A percentile compares a stretch with the other conserved stretches of the same genome.
These are phyloP conservation scores for Scolopax bukidnonensis DNA, from an alignment of 2,797 vertebrate species.

Conservation along the genomic window DNA sequence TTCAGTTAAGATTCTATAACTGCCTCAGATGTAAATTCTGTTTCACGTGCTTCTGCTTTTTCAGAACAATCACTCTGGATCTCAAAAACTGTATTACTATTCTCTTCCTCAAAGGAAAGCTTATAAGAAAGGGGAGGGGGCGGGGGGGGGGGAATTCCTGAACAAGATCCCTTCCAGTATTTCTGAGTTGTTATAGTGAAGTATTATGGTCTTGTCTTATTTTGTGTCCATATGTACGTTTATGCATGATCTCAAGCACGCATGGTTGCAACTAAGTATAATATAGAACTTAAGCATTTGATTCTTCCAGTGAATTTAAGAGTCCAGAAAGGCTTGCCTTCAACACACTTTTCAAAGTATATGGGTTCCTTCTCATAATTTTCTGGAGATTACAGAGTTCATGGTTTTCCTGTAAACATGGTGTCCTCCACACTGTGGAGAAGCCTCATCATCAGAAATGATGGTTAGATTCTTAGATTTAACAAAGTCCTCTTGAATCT, in stretches of 20 bases:
- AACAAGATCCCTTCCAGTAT: background rate
- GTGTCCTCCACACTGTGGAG: background rate
- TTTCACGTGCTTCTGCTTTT: background rate
- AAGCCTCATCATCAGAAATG: background rate
- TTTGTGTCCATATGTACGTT: background rate
- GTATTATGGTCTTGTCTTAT: background rate
- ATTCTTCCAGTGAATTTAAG: background rate
- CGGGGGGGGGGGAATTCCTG: background rate
- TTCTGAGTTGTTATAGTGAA: background rate
- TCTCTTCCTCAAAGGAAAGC: background rate
- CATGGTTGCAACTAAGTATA: background rate
- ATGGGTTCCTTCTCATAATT: background rate
- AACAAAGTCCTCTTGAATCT: background rate
- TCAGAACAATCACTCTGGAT: background rate
- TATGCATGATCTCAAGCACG: background rate
- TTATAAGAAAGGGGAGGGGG: background rate
- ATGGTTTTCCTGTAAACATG: background rate
- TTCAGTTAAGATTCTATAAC: background rate
- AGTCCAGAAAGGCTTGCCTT: background rate
- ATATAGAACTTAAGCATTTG: background rate
- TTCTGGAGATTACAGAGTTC: background rate
- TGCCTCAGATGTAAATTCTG: background rate
- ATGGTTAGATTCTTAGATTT: background rate
- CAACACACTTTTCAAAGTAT: background rate
- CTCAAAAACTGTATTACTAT: background rate